These are phyloP conservation scores for Chiridota heheva DNA, from an alignment of 35 echinoderm and acorn worm species.

Conservation along the genomic window DNA sequence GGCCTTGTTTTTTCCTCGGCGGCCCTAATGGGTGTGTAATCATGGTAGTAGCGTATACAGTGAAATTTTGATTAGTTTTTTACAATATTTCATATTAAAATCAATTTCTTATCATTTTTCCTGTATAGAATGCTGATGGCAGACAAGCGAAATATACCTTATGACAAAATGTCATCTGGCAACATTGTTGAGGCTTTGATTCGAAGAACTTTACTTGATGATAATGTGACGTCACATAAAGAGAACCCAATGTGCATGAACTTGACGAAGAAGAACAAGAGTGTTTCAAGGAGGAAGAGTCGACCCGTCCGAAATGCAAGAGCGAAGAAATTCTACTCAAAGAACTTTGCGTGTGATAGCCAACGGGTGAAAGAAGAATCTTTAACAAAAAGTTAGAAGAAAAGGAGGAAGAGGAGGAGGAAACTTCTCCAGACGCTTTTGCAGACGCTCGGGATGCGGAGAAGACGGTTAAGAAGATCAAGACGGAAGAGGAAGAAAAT, in stretches of 20 bases:
- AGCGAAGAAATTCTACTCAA: background rate
- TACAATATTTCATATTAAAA: too few relatives aligned
- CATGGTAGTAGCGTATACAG: too few relatives aligned
- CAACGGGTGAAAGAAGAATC: background rate
- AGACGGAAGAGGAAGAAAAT: too few relatives aligned
- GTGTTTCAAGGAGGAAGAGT: background rate
- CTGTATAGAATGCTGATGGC: slow-evolving; percentile 68
- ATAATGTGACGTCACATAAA: slow-evolving; percentile 43
- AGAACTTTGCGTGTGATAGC: background rate
- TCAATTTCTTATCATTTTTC: slow-evolving; percentile 1
- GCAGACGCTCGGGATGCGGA: too few relatives aligned
- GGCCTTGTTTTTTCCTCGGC: too few relatives aligned
- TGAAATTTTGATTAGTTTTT: too few relatives aligned
- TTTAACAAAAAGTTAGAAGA: background rate
- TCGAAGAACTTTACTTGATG: slow-evolving; percentile 77
- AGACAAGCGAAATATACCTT: slow-evolving; percentile 49
- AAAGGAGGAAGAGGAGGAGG: background rate
- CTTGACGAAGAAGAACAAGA: slow-evolving; percentile 31
- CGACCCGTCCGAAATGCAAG: background rate
- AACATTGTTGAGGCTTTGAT: slow-evolving; percentile 96
- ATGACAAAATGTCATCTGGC: slow-evolving; percentile 82
- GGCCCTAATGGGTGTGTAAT: too few relatives aligned
- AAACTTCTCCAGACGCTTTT: too few relatives aligned
- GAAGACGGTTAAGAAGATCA: too few relatives aligned
- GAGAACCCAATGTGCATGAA: too few relatives aligned